phyloP scores from a whole-genome alignment of 2,113 vertebrate species.

The Aramus guarauna region DNA sequence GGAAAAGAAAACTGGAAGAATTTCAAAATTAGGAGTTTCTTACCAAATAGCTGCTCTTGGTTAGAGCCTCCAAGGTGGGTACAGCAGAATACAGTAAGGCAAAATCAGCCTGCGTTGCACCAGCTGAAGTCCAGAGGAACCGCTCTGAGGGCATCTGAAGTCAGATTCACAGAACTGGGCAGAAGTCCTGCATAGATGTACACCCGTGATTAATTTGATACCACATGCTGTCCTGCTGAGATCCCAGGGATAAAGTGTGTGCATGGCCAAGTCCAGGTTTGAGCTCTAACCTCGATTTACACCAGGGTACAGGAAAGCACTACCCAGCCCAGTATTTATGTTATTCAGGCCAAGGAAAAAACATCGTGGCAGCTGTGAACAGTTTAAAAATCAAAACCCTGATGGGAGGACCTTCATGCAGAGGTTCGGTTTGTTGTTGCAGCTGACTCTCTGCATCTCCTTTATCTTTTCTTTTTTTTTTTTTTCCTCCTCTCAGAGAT shows the following conservation, averaged over 20 bases:
- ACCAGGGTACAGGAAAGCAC: neutral
- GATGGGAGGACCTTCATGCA: neutral
- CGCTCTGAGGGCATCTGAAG: neutral
- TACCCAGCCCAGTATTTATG: neutral
- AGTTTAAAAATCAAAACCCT: neutral
- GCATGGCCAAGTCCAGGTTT: neutral
- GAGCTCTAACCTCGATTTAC: constrained; percentile 3
- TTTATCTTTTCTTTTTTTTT: constrained; percentile 10
- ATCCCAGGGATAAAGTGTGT: neutral
- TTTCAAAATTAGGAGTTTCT: neutral
- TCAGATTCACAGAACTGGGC: neutral
- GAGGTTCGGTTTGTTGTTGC: constrained; percentile 28
- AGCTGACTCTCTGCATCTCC: constrained; percentile 29
- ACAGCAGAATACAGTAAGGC: neutral
- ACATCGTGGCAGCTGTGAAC: constrained; percentile 30
- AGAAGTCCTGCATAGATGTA: neutral
- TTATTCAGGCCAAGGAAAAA: neutral
- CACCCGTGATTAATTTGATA: neutral
- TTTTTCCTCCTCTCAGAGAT: neutral
- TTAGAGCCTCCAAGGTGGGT: neutral
- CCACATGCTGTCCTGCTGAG: neutral
- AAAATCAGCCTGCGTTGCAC: neutral
- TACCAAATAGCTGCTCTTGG: neutral
- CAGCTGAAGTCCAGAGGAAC: neutral
- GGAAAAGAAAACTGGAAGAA: neutral